phyloP scores from a whole-genome alignment of 1,140 invertebrate genomes.

The Camponotus vicinus region DNA sequence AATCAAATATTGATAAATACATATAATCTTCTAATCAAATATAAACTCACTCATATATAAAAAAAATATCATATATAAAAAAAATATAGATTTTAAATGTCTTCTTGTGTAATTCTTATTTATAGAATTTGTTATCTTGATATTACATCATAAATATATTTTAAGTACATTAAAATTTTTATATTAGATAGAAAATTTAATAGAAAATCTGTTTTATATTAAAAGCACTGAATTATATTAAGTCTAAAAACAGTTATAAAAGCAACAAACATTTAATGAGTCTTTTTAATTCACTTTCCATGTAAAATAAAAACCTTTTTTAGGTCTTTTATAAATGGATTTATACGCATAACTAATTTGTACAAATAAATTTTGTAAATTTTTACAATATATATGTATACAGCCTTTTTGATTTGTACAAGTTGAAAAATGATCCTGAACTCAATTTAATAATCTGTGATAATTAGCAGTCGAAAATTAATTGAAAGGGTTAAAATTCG shows the following conservation, averaged over 20 bases:
- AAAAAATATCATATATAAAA: neutral
- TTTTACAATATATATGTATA: conserved; percentile 14
- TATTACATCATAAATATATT: neutral
- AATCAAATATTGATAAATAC: neutral
- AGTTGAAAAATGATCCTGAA: neutral
- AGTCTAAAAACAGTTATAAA: neutral
- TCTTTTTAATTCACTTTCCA: conserved; percentile 32
- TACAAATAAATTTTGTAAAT: conserved; percentile 23
- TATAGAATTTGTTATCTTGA: neutral
- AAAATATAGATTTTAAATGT: too few relatives aligned
- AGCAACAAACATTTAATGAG: neutral
- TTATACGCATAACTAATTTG: neutral
- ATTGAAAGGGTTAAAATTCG: conserved; percentile 11
- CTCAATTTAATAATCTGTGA: conserved; percentile 6
- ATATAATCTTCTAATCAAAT: neutral
- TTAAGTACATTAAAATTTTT: conserved; percentile 1
- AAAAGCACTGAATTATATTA: neutral
- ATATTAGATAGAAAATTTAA: neutral
- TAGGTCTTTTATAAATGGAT: neutral
- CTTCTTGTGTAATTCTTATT: neutral
- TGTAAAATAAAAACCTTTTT: conserved; percentile 12
- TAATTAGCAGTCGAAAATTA: neutral
- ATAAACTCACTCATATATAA: neutral
- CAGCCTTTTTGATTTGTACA: conserved; percentile 9
- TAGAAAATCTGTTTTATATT: neutral